phyloP scores from a whole-genome alignment of 1,140 invertebrate genomes.

The Diploscapter pachys region DNA sequence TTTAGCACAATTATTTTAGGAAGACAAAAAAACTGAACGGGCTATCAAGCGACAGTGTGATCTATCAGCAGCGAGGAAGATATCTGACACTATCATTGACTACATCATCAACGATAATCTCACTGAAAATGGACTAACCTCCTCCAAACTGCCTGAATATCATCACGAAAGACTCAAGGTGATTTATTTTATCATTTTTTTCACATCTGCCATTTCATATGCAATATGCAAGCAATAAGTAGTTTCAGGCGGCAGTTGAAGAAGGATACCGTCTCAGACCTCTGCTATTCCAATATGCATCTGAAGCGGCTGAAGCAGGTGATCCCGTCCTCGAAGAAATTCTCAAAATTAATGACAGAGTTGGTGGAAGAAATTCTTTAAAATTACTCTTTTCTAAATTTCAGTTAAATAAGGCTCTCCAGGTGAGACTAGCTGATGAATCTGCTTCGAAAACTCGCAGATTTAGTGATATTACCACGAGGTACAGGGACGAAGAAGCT shows the following conservation, averaged over 20 bases:
- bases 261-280: conserved; percentile 1
- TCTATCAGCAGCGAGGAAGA: neutral
- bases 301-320: conserved; percentile 15
- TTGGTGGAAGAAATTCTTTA: neutral
- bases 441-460: neutral
- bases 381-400: neutral
- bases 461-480: neutral
- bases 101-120: conserved; percentile 3
- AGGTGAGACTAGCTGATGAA: neutral
- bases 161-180: neutral
- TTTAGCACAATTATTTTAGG: neutral
- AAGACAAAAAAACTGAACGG: conserved; percentile 9
- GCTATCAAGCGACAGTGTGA: conserved; percentile 2
- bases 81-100: conserved; percentile 7
- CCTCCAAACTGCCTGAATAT: neutral
- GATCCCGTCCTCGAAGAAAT: conserved; percentile 15
- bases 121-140: neutral
- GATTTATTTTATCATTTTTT: neutral
- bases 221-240: neutral
- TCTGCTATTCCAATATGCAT: conserved; percentile 12
- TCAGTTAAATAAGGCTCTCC: neutral
- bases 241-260: conserved; percentile 7
- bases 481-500: too few species aligned
- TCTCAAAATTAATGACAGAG: conserved; percentile 14
- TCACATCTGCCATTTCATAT: neutral